Percentiles rank a stretch among this genome's conserved stretches.
Conservation (phyloP, 2,113 vertebrate species). For the Sylvia atricapilla region DNA sequence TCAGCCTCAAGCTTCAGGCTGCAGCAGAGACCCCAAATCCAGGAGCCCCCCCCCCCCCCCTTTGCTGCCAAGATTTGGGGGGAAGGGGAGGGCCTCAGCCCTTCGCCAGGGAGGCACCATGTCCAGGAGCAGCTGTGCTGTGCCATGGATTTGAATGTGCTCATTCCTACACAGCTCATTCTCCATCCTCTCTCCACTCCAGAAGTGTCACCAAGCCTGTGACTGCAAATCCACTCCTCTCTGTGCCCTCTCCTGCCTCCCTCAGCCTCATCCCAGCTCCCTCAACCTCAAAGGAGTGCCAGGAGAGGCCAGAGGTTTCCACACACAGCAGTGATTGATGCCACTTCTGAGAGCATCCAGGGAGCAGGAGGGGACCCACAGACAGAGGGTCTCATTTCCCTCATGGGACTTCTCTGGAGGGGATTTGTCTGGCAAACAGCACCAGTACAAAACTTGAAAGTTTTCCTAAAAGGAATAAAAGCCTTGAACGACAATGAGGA, state of each 20-base stretch:
- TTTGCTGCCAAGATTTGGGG: accelerated
- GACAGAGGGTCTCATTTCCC: neutral
- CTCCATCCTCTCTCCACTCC: accelerated
- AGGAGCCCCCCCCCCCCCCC: accelerated
- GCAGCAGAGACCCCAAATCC: neutral
- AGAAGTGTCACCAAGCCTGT: neutral
- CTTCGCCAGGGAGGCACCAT: accelerated
- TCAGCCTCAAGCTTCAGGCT: neutral
- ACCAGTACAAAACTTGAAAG: neutral
- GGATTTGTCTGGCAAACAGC: neutral
- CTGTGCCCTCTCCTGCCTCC: neutral
- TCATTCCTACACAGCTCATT: neutral
- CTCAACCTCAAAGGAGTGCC: neutral
- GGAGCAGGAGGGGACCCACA: neutral
- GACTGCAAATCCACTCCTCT: neutral
- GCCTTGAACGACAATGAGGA: neutral
- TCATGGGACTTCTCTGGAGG: neutral
- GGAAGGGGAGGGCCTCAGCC: neutral
- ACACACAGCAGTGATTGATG: neutral
- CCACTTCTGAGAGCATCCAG: neutral
- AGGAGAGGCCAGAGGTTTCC: neutral
- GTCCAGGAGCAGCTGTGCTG: neutral
- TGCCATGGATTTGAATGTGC: neutral
- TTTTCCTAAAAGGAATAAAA: neutral
- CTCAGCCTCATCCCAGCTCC: too few relatives aligned